A percentile compares a stretch with the other conserved stretches of the same genome.
Conservation (phyloP, 2,888 invertebrate genomes). For the Calliphora vomitoria region DNA sequence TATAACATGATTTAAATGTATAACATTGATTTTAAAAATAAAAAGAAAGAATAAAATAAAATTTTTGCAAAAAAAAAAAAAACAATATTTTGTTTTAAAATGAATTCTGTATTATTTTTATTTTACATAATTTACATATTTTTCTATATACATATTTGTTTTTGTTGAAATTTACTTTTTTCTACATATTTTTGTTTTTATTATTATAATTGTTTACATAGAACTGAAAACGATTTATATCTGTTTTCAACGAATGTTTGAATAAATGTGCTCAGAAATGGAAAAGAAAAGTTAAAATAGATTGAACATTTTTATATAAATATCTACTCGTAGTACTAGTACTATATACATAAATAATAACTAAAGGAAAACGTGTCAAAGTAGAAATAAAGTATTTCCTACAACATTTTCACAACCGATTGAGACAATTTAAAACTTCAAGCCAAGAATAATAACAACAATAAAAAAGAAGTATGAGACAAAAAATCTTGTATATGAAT, state of each 20-base stretch:
- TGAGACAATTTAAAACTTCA: slow-evolving; percentile 69
- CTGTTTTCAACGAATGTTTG: background rate
- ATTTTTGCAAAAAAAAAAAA: background rate
- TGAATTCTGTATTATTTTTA: background rate
- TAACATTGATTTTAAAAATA: background rate
- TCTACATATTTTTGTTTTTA: background rate
- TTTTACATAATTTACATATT: slow-evolving; percentile 62
- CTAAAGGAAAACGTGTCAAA: slow-evolving; percentile 69
- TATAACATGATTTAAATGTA: background rate
- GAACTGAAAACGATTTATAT: slow-evolving; percentile 46
- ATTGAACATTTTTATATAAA: slow-evolving; percentile 17
- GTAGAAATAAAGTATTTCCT: slow-evolving; percentile 72
- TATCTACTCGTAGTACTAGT: slow-evolving; percentile 17
- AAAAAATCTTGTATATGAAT: slow-evolving; percentile 26
- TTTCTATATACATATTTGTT: slow-evolving; percentile 55
- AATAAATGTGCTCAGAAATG: background rate
- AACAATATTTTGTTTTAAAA: no score
- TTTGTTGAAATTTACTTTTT: background rate
- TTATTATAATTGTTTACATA: slow-evolving; percentile 57
- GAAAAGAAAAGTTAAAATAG: slow-evolving; percentile 8
- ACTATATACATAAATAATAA: slow-evolving; percentile 53
- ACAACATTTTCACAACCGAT: slow-evolving; percentile 68
- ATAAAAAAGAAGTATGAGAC: background rate
- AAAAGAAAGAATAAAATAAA: background rate
- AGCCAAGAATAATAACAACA: slow-evolving; percentile 9